Evolutionary conservation across 2,113 vertebrate species (phyloP), one percentile per base, ranked within the genome.

Genomic region (Verasper variegatus): DNA sequence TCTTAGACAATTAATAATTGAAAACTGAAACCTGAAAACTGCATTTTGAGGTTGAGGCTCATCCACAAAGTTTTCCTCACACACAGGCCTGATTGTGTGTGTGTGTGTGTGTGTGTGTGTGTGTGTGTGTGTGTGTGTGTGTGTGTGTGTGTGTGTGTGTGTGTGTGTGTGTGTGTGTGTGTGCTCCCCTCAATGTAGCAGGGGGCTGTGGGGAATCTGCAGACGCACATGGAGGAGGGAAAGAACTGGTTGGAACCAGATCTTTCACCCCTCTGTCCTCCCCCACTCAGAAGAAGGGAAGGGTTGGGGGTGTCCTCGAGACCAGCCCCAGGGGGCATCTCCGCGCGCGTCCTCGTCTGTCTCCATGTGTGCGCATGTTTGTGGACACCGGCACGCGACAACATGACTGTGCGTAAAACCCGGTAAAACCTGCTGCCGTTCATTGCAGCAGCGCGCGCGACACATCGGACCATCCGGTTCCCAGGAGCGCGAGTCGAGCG

Each of bases 181-280:
- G 35, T 2, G 35, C 0, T 2, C 12, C 21, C 55, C 12, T 2
- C 55, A 13, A 12, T 3, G n/a, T 13, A 5, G 52, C n/a, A 23
- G n/a, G 18, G 51, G 51, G 51, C 1, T 52, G 5, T 52, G 51
- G 7, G 51, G 51, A 49, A 9, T 52, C 51, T 9, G 51, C 5
- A n/a, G 51, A n/a, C 18, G 17, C 7, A 52, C 20, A 2, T 49
- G 51, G 17, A 18, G 20, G 10, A 11, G 31, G 11, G 23, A 4
- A 3, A 59, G 64, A 88, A 86, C 86, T 80, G 79, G 84, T 49
- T 81, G 76, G 31, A 86, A 87, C 84, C 81, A 82, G 88, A 88
- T 88, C 55, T 64, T 68, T 58, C 70, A 71, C 71, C 77, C 74
- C 20, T 10, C 47, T 51, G 47, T 1, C 47, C 31, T 4, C 47